These are phyloP conservation scores for Endomychus coccineus DNA, from an alignment of 2,888 invertebrate genomes.

Conservation along the genomic window DNA sequence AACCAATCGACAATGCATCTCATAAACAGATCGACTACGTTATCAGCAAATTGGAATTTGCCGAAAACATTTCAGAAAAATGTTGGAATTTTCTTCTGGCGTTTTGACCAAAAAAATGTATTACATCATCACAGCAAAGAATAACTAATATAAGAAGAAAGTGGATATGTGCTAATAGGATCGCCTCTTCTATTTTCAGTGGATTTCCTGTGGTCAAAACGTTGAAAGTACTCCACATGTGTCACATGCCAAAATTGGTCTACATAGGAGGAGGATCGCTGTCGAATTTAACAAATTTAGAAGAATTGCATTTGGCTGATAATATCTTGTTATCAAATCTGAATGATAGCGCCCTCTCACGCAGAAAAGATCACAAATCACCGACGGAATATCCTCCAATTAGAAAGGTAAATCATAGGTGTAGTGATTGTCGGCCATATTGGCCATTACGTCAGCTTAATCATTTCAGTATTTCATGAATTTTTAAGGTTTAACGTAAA, in stretches of 20 bases:
- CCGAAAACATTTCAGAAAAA: too few species aligned
- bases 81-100: too few species aligned
- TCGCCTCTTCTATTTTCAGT: too few species aligned
- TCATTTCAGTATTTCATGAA: not conserved
- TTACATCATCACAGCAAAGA: too few species aligned
- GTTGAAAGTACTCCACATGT: slow-evolving; percentile 59
- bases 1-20: too few species aligned
- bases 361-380: slow-evolving; percentile 44
- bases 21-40: too few species aligned
- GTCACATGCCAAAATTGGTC: slow-evolving; percentile 55
- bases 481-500: not conserved
- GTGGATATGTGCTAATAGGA: too few species aligned
- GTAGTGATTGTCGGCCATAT: too few species aligned
- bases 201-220: slow-evolving; percentile 57
- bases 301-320: slow-evolving; percentile 54
- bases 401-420: slow-evolving; percentile 56
- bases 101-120: too few species aligned
- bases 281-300: slow-evolving; percentile 50
- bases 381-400: slow-evolving; percentile 66
- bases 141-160: too few species aligned
- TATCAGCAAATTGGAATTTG: too few species aligned
- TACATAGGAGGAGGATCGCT: slow-evolving; percentile 51
- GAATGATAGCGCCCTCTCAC: slow-evolving; percentile 53
- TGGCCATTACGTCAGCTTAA: not conserved
- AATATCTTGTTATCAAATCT: slow-evolving; percentile 56